Evolutionary conservation across 2,797 vertebrate species (phyloP).

Genomic region (Helarctos malayanus): DNA sequence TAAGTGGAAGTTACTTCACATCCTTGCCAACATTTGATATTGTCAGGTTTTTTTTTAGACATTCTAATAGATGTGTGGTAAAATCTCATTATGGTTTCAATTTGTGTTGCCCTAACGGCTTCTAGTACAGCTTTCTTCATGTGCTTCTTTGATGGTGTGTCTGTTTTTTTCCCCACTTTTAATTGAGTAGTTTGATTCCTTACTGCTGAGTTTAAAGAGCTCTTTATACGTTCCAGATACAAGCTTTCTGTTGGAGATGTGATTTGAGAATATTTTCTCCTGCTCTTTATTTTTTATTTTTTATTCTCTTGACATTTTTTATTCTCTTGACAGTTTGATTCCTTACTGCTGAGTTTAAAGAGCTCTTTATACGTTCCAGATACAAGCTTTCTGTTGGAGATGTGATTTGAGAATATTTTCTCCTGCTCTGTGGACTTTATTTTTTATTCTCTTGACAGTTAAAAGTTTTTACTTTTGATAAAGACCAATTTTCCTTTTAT

Average conservation of each 20-base stretch:
- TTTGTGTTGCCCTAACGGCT: neutral
- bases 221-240: neutral
- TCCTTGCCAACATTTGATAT: neutral
- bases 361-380: neutral
- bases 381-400: neutral
- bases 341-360: too few relatives aligned
- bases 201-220: neutral
- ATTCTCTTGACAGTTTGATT: too few relatives aligned
- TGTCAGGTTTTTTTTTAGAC: neutral
- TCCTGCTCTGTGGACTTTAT: neutral
- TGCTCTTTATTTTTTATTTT: neutral
- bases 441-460: conserved; percentile 2
- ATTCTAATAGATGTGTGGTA: neutral
- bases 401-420: neutral
- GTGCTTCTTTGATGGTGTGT: neutral
- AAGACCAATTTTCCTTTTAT: neutral
- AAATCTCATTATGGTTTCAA: neutral
- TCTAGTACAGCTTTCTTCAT: neutral
- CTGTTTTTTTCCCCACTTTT: neutral
- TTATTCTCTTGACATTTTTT: neutral
- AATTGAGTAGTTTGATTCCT: neutral
- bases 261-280: neutral
- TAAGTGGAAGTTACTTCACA: neutral
- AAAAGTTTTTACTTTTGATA: neutral
- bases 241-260: neutral